Percentiles rank a stretch among this genome's conserved stretches.
Conservation (phyloP, 2,797 vertebrate genomes). For the Sebastes alutus region DNA sequence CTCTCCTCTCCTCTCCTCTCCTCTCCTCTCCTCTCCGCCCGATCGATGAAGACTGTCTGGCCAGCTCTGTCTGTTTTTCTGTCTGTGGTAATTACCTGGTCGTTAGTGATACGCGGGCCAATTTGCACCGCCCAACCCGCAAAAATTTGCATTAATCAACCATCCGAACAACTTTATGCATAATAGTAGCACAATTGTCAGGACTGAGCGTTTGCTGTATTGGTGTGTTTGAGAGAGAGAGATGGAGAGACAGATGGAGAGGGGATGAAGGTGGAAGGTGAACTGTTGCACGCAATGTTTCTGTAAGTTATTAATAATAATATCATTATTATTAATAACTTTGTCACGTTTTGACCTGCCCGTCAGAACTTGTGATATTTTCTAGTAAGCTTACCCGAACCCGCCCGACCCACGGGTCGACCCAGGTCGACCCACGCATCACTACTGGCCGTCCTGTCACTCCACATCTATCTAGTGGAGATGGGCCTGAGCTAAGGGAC, state of each 20-base stretch:
- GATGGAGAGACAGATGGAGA: not conserved
- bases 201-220: not conserved
- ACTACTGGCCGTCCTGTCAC: constrained; percentile 17
- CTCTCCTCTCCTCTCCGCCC: constrained; percentile 5
- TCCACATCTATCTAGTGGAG: constrained; percentile 47
- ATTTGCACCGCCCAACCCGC: too few relatives aligned
- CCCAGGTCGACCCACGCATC: not conserved
- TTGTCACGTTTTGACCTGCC: not conserved
- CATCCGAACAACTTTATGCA: not conserved
- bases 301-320: not conserved
- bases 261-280: not conserved
- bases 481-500: constrained; percentile 4
- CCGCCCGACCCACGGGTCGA: too few relatives aligned
- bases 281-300: not conserved
- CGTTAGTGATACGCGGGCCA: not conserved
- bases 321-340: too few relatives aligned
- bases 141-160: too few relatives aligned
- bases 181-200: not conserved
- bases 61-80: constrained; percentile 34
- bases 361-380: not conserved
- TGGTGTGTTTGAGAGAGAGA: not conserved
- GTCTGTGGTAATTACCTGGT: constrained; percentile 53
- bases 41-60: constrained; percentile 35
- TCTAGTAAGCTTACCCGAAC: not conserved
- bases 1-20: constrained; percentile 3